Conservation (phyloP, 2,888 invertebrate genomes). For the Campoplex nolae region DNA sequence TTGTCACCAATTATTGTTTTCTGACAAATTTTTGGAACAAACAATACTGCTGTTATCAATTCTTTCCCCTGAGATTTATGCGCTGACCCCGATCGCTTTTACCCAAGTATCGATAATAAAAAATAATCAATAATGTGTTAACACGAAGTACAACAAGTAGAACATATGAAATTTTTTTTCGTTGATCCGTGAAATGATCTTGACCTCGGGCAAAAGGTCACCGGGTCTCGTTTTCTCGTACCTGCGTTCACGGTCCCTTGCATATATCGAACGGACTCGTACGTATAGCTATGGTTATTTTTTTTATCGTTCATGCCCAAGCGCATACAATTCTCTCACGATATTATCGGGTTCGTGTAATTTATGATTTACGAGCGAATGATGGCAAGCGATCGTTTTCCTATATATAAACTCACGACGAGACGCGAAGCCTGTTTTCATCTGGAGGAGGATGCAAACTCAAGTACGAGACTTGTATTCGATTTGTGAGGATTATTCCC, state of each 20-base stretch:
- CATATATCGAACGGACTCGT: slow-evolving; percentile 31
- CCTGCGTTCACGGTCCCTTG: slow-evolving; percentile 54
- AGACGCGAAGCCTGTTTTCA: slow-evolving; percentile 58
- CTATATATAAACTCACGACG: slow-evolving; percentile 58
- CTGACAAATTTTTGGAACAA: background rate
- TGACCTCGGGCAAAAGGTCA: slow-evolving; percentile 67
- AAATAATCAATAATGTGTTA: slow-evolving; percentile 13
- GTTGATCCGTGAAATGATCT: slow-evolving; percentile 58
- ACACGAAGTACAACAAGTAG: slow-evolving; percentile 38
- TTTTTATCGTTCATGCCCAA: slow-evolving; percentile 54
- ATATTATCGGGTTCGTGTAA: slow-evolving; percentile 71
- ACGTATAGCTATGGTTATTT: slow-evolving; percentile 35
- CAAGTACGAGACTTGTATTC: slow-evolving; percentile 44
- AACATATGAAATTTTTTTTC: slow-evolving; percentile 54
- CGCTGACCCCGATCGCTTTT: background rate
- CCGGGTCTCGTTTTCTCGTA: slow-evolving; percentile 65
- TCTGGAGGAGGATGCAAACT: slow-evolving; percentile 45
- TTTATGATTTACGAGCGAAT: slow-evolving; percentile 72
- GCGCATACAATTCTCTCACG: slow-evolving; percentile 69
- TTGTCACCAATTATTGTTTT: background rate
- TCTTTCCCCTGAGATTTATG: background rate
- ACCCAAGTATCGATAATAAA: background rate
- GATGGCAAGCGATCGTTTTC: slow-evolving; percentile 67
- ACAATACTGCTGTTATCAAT: background rate
- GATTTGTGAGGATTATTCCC: slow-evolving; percentile 63